Evolutionary conservation across 2,113 vertebrate species (phyloP).

Genomic region (Notarius quadriscutis): DNA sequence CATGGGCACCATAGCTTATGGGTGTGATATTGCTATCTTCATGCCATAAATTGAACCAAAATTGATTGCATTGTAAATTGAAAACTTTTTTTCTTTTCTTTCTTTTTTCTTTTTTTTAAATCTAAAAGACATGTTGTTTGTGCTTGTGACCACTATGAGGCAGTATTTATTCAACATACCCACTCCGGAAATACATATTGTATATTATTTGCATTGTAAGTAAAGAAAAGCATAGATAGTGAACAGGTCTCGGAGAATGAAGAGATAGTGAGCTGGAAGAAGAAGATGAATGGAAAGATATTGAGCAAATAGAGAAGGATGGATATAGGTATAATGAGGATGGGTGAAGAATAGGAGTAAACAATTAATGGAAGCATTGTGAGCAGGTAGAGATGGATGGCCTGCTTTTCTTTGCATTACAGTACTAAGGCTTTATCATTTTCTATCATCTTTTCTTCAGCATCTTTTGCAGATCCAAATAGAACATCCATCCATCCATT

Average conservation of each 20-base stretch:
- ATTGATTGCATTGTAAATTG: not conserved
- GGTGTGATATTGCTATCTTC: not conserved
- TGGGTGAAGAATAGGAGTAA: not conserved
- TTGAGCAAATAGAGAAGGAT: not conserved
- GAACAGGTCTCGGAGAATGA: not conserved
- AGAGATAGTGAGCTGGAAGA: not conserved
- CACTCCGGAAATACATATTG: not conserved
- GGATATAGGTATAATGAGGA: not conserved
- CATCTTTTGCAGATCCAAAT: not conserved
- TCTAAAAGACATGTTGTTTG: not conserved
- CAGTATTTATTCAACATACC: not conserved
- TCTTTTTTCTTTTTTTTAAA: not conserved
- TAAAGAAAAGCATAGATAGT: not conserved
- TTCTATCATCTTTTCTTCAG: not conserved
- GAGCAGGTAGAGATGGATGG: not conserved
- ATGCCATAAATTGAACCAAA: not conserved
- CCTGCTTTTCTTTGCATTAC: not conserved
- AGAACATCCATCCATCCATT: not conserved
- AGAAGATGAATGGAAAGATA: not conserved
- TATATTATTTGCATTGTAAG: not conserved
- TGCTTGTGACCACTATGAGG: conserved; percentile 13
- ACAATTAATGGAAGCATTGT: not conserved
- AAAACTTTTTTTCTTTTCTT: not conserved
- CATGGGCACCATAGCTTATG: not conserved
- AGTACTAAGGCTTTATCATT: not conserved